Evolutionary conservation across 2,888 invertebrate species (phyloP).

Genomic region (Diabrotica balteata): DNA sequence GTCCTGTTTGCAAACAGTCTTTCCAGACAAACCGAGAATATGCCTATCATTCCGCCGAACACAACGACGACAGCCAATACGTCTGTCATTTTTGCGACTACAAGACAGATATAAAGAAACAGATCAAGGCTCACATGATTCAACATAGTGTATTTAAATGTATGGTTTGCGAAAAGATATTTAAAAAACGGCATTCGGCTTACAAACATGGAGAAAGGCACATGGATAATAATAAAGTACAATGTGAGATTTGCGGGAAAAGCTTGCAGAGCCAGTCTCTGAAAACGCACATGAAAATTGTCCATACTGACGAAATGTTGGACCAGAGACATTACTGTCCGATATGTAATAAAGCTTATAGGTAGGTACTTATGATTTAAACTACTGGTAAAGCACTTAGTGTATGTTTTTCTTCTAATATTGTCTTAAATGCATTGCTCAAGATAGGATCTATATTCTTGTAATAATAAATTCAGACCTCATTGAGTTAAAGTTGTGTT

Average conservation of each 20-base stretch:
- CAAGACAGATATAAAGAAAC: slow-evolving; percentile 41
- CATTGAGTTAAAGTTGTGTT: no score
- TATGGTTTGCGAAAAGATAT: slow-evolving; percentile 43
- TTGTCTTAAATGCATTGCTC: no score
- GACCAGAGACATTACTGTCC: slow-evolving; percentile 41
- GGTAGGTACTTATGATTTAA: slow-evolving; percentile 1
- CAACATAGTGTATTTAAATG: slow-evolving; percentile 24
- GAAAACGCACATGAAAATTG: slow-evolving; percentile 44
- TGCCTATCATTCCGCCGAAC: slow-evolving; percentile 50
- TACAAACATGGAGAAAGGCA: slow-evolving; percentile 48
- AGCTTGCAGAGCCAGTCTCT: slow-evolving; percentile 44
- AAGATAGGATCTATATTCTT: no score
- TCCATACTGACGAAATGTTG: slow-evolving; percentile 44
- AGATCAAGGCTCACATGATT: slow-evolving; percentile 49
- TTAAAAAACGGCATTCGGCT: slow-evolving; percentile 36
- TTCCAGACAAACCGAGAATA: slow-evolving; percentile 57
- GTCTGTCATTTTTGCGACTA: slow-evolving; percentile 53
- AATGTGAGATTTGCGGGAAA: slow-evolving; percentile 49
- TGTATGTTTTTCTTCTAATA: no score
- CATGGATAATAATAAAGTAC: slow-evolving; percentile 43
- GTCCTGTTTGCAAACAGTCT: slow-evolving; percentile 63
- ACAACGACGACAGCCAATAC: slow-evolving; percentile 48
- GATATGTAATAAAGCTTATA: slow-evolving; percentile 43
- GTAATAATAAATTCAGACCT: no score
- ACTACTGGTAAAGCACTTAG: no score